Evolutionary conservation across 2,113 vertebrate genomes (phyloP).

Genomic region (Cyprinodon variegatus): DNA sequence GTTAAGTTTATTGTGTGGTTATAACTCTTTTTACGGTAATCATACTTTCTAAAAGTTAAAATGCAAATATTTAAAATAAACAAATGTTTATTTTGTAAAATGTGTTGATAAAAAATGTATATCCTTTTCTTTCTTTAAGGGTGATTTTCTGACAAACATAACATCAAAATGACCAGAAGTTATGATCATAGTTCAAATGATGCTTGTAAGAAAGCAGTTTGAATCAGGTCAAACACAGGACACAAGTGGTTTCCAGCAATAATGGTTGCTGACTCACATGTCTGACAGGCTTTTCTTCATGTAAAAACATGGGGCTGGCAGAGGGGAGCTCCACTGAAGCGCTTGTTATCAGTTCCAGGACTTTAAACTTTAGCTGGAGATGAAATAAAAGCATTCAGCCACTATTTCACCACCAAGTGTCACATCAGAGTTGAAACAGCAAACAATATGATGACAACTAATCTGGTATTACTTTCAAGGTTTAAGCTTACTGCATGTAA

Average conservation of each 20-base stretch:
- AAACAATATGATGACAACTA: background rate
- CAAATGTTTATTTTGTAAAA: background rate
- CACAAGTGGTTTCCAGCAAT: conserved; percentile 21
- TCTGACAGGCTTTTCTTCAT: conserved; percentile 77
- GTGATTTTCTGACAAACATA: background rate
- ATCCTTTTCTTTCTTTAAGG: background rate
- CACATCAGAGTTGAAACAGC: background rate
- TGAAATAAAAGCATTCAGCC: conserved; percentile 31
- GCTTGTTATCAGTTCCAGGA: conserved; percentile 76
- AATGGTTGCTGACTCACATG: conserved; percentile 73
- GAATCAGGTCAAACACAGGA: conserved; percentile 6
- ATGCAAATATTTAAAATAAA: background rate
- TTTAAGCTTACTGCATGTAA: conserved; percentile 84
- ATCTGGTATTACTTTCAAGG: background rate
- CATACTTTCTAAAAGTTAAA: background rate
- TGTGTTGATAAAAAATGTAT: background rate
- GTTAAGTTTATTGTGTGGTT: conserved; percentile 21
- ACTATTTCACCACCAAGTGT: conserved; percentile 33
- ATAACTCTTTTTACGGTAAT: conserved; percentile 2
- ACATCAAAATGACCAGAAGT: background rate
- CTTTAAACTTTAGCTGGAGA: conserved; percentile 80
- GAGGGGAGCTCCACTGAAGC: conserved; percentile 76
- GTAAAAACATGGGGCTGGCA: conserved; percentile 77
- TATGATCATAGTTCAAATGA: background rate
- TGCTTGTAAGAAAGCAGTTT: conserved; percentile 9